These are phyloP conservation scores for Cheumatopsyche charites DNA, from an alignment of 1,140 invertebrate species.

Conservation along the genomic window DNA sequence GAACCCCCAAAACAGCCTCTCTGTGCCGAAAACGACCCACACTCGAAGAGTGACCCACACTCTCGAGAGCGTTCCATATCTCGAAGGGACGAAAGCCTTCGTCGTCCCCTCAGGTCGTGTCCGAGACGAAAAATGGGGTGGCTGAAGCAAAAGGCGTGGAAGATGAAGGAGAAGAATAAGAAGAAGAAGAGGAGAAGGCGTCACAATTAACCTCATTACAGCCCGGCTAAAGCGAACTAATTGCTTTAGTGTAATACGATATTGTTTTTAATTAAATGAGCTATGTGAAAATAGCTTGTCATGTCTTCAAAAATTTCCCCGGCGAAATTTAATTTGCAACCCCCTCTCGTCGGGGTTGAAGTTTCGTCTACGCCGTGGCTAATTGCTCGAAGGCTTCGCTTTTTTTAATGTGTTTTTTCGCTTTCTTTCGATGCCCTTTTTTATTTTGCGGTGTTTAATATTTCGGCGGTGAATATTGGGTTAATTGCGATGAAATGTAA, in stretches of 20 bases:
- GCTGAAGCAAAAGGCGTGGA: no score
- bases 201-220: slow-evolving; percentile 50
- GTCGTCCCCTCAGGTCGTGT: no score
- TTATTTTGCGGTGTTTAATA: no score
- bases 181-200: slow-evolving; percentile 38
- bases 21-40: no score
- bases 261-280: slow-evolving; percentile 50
- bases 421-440: no score
- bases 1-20: no score
- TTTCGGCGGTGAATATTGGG: background rate
- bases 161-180: slow-evolving; percentile 43
- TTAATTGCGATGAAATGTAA: slow-evolving; percentile 5
- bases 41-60: no score
- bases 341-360: background rate
- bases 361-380: slow-evolving; percentile 22
- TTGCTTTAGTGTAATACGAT: slow-evolving; percentile 48
- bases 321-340: slow-evolving; percentile 40
- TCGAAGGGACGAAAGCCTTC: slow-evolving; percentile 13
- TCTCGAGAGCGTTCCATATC: background rate
- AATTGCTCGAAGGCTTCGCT: background rate
- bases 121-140: no score
- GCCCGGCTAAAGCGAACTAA: slow-evolving; percentile 46
- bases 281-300: slow-evolving; percentile 43
- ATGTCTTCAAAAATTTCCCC: slow-evolving; percentile 38
- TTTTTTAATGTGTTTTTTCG: no score